Percentiles rank a stretch among this genome's conserved stretches.
These are phyloP conservation scores for Sebastes reedi DNA, from an alignment of 2,797 vertebrate genomes.

Conservation along the genomic window DNA sequence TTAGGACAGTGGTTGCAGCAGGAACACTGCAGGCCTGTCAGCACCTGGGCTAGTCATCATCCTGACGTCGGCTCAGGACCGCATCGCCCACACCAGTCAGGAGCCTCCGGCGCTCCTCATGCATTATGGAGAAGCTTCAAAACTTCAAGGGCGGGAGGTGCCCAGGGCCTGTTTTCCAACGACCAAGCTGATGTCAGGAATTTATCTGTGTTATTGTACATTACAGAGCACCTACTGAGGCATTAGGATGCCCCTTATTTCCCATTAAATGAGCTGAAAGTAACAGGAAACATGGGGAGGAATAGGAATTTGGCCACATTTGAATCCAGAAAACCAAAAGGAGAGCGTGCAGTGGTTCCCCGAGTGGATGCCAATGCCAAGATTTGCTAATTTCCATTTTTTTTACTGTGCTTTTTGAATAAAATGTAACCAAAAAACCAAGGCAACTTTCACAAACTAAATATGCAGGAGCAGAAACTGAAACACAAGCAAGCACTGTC, in stretches of 20 bases:
- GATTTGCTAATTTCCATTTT: neutral
- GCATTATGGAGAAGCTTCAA: slow-evolving; percentile 48
- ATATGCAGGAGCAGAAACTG: neutral
- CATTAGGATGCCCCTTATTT: neutral
- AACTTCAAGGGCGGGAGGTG: neutral
- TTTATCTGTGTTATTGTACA: neutral
- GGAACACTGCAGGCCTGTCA: slow-evolving; percentile 7
- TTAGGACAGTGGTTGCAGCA: neutral
- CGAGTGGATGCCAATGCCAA: neutral
- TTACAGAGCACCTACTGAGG: neutral
- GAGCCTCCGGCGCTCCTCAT: slow-evolving; percentile 13
- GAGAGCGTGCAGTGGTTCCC: neutral
- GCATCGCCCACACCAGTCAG: neutral
- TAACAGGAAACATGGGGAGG: neutral
- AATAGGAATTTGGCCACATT: neutral
- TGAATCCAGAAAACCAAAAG: neutral
- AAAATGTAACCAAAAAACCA: neutral
- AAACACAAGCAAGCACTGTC: neutral
- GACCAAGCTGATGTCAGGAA: neutral
- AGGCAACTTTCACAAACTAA: neutral
- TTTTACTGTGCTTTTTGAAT: neutral
- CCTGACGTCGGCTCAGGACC: neutral
- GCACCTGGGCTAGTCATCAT: slow-evolving; percentile 11
- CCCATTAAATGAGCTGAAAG: neutral
- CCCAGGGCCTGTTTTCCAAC: neutral